Percentiles rank a stretch among this genome's conserved stretches.
Conservation (phyloP, 2,113 vertebrate species). For the Lanius collurio region DNA sequence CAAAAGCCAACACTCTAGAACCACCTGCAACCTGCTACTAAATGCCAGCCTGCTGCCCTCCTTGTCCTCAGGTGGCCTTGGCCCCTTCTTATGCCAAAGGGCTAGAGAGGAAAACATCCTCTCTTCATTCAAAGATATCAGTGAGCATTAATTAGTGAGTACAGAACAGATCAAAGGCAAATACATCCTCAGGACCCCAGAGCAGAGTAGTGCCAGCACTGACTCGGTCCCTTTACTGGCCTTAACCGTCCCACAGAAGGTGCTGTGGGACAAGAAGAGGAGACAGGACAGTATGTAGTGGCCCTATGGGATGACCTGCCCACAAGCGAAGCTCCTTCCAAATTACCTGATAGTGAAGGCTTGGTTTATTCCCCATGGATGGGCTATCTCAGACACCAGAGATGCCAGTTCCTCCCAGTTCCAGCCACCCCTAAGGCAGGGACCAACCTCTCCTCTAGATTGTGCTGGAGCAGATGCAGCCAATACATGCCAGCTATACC, state of each 20-base stretch:
- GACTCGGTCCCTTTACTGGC: background rate
- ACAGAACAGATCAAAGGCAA: background rate
- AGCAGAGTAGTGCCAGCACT: background rate
- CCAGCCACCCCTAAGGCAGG: background rate
- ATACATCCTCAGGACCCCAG: background rate
- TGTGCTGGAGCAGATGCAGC: background rate
- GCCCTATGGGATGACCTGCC: background rate
- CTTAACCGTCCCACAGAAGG: background rate
- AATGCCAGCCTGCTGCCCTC: background rate
- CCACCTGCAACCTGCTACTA: background rate
- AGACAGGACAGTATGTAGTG: background rate
- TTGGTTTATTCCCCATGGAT: background rate
- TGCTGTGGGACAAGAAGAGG: background rate
- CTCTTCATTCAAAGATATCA: background rate
- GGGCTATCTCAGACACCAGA: background rate
- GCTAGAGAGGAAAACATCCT: background rate
- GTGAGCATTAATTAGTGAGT: background rate
- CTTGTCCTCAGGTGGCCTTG: background rate
- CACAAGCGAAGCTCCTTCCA: rapidly evolving
- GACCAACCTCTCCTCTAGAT: background rate
- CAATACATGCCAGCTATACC: background rate
- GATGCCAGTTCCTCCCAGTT: background rate
- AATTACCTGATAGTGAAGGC: rapidly evolving
- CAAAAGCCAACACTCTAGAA: background rate
- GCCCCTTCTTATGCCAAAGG: background rate